Conservation (phyloP, 2,888 invertebrate species). For the Cataglyphis altisquamis region DNA sequence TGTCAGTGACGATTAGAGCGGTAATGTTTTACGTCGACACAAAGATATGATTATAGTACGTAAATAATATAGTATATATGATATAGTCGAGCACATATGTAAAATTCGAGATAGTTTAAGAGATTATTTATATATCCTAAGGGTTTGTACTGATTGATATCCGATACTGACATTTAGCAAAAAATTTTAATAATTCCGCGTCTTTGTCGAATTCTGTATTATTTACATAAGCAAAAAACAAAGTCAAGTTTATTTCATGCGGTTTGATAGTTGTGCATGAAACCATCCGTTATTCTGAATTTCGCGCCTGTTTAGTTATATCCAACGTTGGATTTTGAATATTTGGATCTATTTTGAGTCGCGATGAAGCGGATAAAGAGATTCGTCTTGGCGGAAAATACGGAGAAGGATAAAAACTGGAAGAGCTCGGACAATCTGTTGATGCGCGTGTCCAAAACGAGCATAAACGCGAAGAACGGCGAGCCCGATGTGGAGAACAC, state of each 20-base stretch:
- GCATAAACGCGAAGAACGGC: constrained; percentile 62
- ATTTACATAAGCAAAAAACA: not conserved
- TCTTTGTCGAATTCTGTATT: not conserved
- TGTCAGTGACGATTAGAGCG: not conserved
- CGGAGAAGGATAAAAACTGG: constrained; percentile 83
- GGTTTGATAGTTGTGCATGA: not conserved
- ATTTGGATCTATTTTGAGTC: not conserved
- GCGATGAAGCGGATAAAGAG: constrained; percentile 84
- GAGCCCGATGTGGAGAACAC: constrained; percentile 58
- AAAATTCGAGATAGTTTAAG: not conserved
- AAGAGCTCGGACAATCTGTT: constrained; percentile 83
- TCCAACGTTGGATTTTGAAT: not conserved
- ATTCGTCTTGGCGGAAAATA: constrained; percentile 84
- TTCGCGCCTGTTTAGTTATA: not conserved
- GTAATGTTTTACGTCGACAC: not conserved
- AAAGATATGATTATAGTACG: not conserved
- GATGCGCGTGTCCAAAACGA: constrained; percentile 75
- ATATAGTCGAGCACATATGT: not conserved
- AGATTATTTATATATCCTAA: not conserved
- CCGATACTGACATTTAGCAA: not conserved
- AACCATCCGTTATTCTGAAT: not conserved
- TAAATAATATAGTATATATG: too few species aligned
- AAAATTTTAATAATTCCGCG: not conserved
- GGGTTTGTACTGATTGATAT: not conserved
- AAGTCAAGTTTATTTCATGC: not conserved